phyloP scores from a whole-genome alignment of 2,888 invertebrate species.

The Rotaria sp. region DNA sequence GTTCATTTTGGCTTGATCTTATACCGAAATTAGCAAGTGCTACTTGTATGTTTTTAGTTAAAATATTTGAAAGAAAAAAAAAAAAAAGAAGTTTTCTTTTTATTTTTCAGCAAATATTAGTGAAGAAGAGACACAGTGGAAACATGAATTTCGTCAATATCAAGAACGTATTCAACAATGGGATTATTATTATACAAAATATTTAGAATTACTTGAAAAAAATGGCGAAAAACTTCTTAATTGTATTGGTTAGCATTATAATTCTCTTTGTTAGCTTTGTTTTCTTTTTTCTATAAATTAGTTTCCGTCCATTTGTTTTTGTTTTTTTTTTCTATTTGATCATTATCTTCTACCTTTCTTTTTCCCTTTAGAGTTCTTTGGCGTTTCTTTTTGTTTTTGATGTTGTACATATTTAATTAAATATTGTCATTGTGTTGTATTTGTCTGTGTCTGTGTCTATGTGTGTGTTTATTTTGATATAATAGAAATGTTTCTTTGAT shows the following conservation, averaged over 20 bases:
- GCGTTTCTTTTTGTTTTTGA: background rate
- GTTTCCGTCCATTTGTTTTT: background rate
- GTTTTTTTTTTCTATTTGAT: background rate
- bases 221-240: background rate
- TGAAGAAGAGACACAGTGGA: slow-evolving; percentile 1
- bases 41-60: slow-evolving; percentile 29
- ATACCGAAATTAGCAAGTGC: slow-evolving; percentile 27
- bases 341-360: background rate
- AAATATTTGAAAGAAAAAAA: background rate
- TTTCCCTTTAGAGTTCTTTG: background rate
- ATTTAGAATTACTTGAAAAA: background rate
- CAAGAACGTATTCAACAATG: slow-evolving; percentile 16
- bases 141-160: slow-evolving; percentile 21
- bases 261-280: background rate
- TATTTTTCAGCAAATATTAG: background rate
- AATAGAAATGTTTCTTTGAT: background rate
- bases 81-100: background rate
- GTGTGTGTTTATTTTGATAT: background rate
- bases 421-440: background rate
- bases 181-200: slow-evolving; percentile 28
- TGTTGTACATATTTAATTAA: background rate
- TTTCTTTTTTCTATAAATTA: background rate
- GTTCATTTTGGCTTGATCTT: slow-evolving; percentile 38
- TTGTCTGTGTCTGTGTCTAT: background rate
- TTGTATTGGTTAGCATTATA: background rate